Evolutionary conservation across 2,888 invertebrate genomes (phyloP).

Genomic region (Icerya purchasi): DNA sequence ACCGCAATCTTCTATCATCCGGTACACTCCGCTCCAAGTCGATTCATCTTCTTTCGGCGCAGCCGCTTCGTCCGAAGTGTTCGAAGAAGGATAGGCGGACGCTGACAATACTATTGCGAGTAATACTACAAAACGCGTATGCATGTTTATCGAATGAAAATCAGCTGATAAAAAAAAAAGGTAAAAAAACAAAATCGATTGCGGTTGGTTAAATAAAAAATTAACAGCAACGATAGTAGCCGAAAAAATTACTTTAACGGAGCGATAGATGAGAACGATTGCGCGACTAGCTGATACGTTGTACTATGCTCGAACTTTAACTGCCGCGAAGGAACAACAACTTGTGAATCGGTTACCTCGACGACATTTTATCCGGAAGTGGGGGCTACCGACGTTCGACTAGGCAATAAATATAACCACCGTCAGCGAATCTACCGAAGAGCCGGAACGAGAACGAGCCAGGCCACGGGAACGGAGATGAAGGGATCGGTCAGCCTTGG

Average conservation of each 20-base stretch:
- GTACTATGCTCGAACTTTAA: neutral
- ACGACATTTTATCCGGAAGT: neutral
- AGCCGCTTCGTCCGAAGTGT: conserved; percentile 10
- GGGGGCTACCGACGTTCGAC: neutral
- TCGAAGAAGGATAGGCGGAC: conserved; percentile 5
- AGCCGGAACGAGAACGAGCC: too few species aligned
- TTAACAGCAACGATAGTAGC: neutral
- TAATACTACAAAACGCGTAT: too few species aligned
- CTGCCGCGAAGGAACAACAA: neutral
- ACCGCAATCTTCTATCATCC: conserved; percentile 47
- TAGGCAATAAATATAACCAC: neutral
- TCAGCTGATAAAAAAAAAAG: neutral
- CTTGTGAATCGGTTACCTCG: neutral
- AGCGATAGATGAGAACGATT: too few species aligned
- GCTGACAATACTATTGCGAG: conserved; percentile 1
- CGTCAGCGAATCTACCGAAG: too few species aligned
- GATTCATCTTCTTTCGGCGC: conserved; percentile 15
- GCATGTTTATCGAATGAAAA: neutral
- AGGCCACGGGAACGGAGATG: too few species aligned
- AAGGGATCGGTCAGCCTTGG: conserved; percentile 13
- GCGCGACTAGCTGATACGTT: neutral
- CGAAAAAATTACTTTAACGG: too few species aligned
- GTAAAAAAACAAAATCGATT: neutral
- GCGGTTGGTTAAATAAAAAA: neutral
- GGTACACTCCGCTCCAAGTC: conserved; percentile 36